Evolutionary conservation across 1,140 invertebrate species (phyloP).

Genomic region (Atopsyche davidsoni): DNA sequence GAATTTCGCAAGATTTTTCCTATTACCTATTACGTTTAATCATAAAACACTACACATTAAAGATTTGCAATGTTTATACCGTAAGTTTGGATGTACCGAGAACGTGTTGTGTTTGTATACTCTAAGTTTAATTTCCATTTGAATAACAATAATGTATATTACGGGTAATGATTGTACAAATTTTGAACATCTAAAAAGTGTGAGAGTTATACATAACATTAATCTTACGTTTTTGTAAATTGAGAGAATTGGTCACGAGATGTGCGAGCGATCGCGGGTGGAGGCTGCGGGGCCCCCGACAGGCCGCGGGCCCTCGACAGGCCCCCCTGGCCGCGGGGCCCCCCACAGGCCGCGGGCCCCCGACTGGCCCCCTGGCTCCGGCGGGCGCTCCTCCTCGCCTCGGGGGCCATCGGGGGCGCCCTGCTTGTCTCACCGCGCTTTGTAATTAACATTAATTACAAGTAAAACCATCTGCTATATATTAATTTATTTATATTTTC

Average conservation of each 20-base stretch:
- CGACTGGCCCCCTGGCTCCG: no score
- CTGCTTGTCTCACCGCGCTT: no score
- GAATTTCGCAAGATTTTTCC: no score
- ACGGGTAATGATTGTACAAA: slow-evolving; percentile 31
- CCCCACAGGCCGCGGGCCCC: slow-evolving; percentile 3
- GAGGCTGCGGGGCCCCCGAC: not conserved
- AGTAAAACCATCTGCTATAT: no score
- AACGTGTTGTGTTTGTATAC: slow-evolving; percentile 25
- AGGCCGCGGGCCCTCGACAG: no score
- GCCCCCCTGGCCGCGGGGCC: no score
- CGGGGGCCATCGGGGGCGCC: no score
- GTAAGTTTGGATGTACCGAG: slow-evolving; percentile 22
- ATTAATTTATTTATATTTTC: not conserved
- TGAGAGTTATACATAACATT: slow-evolving; percentile 22
- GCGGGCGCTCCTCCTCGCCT: no score
- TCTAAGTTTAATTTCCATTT: slow-evolving; percentile 21
- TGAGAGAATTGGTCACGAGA: slow-evolving; percentile 28
- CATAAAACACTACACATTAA: slow-evolving; percentile 30
- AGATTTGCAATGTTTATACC: slow-evolving; percentile 18
- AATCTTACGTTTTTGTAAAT: slow-evolving; percentile 24
- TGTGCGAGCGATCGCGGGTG: slow-evolving; percentile 2
- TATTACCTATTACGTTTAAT: slow-evolving; percentile 20
- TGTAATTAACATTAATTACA: no score
- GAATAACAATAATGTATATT: slow-evolving; percentile 29
- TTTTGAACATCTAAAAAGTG: slow-evolving; percentile 30